Base-by-base conservation (phyloP, 2,113 vertebrate species). In the Phoxinus phoxinus region DNA sequence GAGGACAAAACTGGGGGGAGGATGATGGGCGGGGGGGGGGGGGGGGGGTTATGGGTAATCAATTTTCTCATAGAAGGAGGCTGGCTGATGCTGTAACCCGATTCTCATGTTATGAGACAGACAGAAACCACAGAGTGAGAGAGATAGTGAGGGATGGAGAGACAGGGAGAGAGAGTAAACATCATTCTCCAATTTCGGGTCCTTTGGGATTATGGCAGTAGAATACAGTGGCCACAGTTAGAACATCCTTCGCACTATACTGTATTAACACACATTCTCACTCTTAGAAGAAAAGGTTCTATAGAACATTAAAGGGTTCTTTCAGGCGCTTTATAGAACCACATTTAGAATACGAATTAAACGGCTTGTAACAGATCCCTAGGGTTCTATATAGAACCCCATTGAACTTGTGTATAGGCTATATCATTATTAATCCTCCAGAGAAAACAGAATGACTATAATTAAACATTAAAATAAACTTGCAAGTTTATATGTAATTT, bases 21-120 rank as follows among this genome's bases (percentile, higher is more conserved):
- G 59, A 86, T 91, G 93, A 91, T 90, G 90, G 90, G 86, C 53
- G 75, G 86, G 73, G 76, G 86, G 78, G 76, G 76, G 86, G 78
- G 76, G 81, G 86, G 84, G 61, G 71, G 77, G 83, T 91, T 85
- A 88, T 81, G 83, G 89, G 84, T 91, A 93, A 95, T 95, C 93
- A 94, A 94, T 94, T 92, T n/a, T 86, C 73, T 81, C 84, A 90
- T 89, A 90, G 78, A 87, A 88, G 71, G 73, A 83, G 89, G 74
- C 88, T 89, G 90, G 84, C 88, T 88, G 89, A 75, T 72, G 84
- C 87, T 91, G 89, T 94, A 94, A 94, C 90, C 88, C 69, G 92
- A 94, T 94, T 92, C 92, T 86, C 67, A 88, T 74, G 84, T 85
- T 90, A 92, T 81, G 61, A 77, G 37, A 83, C 19, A 78, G 51